phyloP scores from a whole-genome alignment of 2,888 invertebrate species.

The Caradrina kadenii region DNA sequence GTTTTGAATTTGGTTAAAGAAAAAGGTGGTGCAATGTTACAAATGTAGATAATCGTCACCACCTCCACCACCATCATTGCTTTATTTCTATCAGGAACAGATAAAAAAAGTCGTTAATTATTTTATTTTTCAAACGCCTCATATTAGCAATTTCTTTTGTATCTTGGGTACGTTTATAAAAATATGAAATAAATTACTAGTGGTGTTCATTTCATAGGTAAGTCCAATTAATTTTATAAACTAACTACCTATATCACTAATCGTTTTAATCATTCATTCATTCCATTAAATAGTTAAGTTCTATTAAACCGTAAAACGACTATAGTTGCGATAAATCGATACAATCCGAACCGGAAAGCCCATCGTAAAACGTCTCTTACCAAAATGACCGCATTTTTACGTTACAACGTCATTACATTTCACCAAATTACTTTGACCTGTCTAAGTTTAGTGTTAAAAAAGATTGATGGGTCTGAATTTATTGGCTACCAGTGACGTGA shows the following conservation, averaged over 20 bases:
- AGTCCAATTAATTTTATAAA: background rate
- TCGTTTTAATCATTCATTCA: constrained; percentile 16
- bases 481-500: constrained; percentile 64
- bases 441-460: constrained; percentile 54
- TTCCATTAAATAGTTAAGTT: constrained; percentile 27
- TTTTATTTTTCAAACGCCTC: too few species aligned
- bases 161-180: too few species aligned
- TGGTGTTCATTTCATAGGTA: too few species aligned
- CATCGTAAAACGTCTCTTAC: constrained; percentile 61
- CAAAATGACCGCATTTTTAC: constrained; percentile 71
- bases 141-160: too few species aligned
- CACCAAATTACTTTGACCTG: constrained; percentile 66
- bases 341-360: constrained; percentile 66
- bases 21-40: constrained; percentile 48
- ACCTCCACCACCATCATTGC: too few species aligned
- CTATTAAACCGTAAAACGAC: constrained; percentile 41
- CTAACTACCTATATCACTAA: too few species aligned
- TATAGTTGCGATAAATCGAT: constrained; percentile 63
- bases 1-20: constrained; percentile 34
- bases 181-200: too few species aligned
- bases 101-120: too few species aligned
- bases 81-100: too few species aligned
- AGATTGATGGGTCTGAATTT: constrained; percentile 64
- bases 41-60: too few species aligned
- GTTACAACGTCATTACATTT: constrained; percentile 71